Base-by-base conservation (phyloP, 2,113 vertebrate species). In the Eulacestoma nigropectus region DNA sequence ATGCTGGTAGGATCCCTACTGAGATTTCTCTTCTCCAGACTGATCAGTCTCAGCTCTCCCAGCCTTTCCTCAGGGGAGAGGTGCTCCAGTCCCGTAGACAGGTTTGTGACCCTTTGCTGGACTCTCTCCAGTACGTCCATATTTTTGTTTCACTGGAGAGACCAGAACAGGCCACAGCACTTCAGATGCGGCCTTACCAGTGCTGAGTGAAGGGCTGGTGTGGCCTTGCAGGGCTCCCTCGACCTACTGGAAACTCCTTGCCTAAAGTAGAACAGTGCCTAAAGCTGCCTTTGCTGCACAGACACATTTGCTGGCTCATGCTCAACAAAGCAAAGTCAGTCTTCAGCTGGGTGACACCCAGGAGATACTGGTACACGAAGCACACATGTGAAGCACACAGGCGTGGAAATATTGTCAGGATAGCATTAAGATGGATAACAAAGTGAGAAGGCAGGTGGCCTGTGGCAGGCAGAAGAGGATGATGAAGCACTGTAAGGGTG, bases 241-340 rank as follows among this genome's bases (percentile, higher is more conserved):
- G 0, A 37, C 27, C 35, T 52, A 35, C 29, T 50, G 44, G 23
- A 33, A 42, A 42, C 39, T n/a, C 27, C 37, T 77, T 32, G 47
- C 22, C 39, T 56, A 47, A 46, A 50, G 22, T 13, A 69, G 44
- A 55, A 7, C 39, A 57, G n/a, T 18, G 60, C 16, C n/a, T n/a
- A n/a, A n/a, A n/a, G n/a, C 35, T 9, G 0, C 2, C n/a, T 32
- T 56, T 49, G 37, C 25, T 4, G 4, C 55, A 25, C 9, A 20
- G 27, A 50, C 32, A 60, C 8, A 3, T 72, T 29, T 78, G 13
- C 65, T 79, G 74, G 21, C 33, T 78, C 11, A 26, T 7, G 17
- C 26, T 65, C 64, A 69, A 16, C 35, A 42, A n/a, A 63, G 42
- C 16, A 27, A 64, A 60, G 56, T 10, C 86, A 56, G 29, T 41